Conservation (phyloP, 1,140 invertebrate species). For the Cepaea nemoralis region DNA sequence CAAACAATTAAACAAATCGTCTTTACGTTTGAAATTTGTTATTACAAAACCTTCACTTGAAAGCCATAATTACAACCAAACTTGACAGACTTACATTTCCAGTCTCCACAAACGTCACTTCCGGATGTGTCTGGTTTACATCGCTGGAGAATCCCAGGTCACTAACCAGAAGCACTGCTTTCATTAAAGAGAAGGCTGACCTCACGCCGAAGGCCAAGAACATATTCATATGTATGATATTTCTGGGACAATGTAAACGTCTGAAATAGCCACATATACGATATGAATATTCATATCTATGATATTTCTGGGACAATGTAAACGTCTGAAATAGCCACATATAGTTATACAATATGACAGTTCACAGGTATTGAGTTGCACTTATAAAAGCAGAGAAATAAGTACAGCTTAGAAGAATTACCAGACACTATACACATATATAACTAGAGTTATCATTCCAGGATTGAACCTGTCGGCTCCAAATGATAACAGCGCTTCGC, state of each 20-base stretch:
- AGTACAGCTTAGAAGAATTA: too few relatives aligned
- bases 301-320: constrained; percentile 79
- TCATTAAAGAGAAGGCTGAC: constrained; percentile 77
- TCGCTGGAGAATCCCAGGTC: constrained; percentile 74
- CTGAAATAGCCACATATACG: constrained; percentile 39
- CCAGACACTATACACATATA: too few relatives aligned
- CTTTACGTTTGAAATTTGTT: too few relatives aligned
- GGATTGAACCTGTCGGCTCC: too few relatives aligned
- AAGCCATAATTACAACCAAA: too few relatives aligned
- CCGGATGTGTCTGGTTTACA: constrained; percentile 48
- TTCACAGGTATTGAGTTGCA: constrained; percentile 78
- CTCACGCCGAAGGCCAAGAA: constrained; percentile 80
- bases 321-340: constrained; percentile 64
- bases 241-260: constrained; percentile 79
- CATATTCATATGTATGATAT: constrained; percentile 80
- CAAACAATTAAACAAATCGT: too few relatives aligned
- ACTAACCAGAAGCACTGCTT: constrained; percentile 76
- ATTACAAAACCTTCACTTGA: too few relatives aligned
- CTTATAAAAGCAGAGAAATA: too few relatives aligned
- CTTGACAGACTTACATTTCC: constrained; percentile 54
- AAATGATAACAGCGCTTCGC: too few relatives aligned
- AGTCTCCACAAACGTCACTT: constrained; percentile 51
- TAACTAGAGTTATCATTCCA: too few relatives aligned
- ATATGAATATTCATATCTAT: constrained; percentile 74
- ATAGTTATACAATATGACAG: background rate